These are phyloP conservation scores for Balaenoptera acutorostrata DNA, from an alignment of 2,113 vertebrate genomes.

Conservation along the genomic window DNA sequence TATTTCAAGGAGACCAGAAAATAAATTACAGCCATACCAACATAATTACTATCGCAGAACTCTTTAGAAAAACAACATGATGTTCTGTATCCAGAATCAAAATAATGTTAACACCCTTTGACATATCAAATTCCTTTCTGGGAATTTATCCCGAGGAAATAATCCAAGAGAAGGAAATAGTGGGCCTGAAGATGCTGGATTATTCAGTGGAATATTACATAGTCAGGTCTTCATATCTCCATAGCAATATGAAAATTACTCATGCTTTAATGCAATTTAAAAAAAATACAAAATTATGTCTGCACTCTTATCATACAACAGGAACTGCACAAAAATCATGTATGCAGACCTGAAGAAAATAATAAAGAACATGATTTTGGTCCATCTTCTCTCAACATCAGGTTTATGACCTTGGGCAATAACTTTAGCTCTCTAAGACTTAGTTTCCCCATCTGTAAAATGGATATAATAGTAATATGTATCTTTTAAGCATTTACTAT, in stretches of 20 bases:
- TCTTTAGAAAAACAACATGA: background rate
- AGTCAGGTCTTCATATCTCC: background rate
- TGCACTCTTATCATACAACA: background rate
- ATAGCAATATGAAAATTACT: background rate
- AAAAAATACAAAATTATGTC: background rate
- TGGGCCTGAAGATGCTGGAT: background rate
- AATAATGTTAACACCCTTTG: background rate
- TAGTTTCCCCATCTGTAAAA: background rate
- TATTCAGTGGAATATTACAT: background rate
- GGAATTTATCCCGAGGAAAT: background rate
- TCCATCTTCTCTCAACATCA: background rate
- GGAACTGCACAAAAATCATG: background rate
- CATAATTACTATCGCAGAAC: background rate
- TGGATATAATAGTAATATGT: background rate
- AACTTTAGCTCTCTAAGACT: background rate
- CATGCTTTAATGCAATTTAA: background rate
- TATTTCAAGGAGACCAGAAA: background rate
- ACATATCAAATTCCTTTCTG: background rate
- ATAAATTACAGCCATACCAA: background rate
- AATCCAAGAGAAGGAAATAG: background rate
- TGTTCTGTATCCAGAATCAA: background rate
- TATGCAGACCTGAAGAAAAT: background rate
- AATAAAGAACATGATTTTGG: background rate
- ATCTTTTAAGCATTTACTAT: background rate
- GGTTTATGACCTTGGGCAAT: background rate